phyloP scores from a whole-genome alignment of 2,888 invertebrate genomes.

The Prosapia bicincta region DNA sequence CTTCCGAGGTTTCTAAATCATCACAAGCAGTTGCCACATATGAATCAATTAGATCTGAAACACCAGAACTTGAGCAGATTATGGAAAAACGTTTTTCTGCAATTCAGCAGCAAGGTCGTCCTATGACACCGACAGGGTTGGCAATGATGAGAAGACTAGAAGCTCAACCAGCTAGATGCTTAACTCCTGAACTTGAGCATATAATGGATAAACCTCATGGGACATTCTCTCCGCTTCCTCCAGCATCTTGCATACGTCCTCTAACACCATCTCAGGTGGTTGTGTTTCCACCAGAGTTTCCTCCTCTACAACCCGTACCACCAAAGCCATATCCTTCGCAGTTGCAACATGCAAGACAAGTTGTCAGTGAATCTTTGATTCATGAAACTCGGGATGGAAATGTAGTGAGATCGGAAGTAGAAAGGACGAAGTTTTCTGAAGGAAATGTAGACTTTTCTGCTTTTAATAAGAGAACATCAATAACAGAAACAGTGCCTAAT shows the following conservation, averaged over 20 bases:
- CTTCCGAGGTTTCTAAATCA: conserved; percentile 6
- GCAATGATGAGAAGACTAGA: not conserved
- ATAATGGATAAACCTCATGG: conserved; percentile 35
- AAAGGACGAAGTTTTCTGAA: not conserved
- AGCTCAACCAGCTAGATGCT: conserved; percentile 19
- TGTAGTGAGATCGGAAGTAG: not conserved
- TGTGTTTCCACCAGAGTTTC: conserved; percentile 39
- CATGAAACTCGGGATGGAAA: conserved; percentile 24
- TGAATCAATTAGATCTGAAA: conserved; percentile 12
- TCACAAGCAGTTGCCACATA: conserved; percentile 12
- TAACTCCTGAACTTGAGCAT: conserved; percentile 33
- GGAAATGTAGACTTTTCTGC: not conserved
- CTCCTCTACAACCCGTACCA: conserved; percentile 28
- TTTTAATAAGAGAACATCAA: not conserved
- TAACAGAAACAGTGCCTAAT: not conserved
- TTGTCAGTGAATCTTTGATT: conserved; percentile 34
- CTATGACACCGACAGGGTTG: not conserved
- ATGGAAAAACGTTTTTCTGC: conserved; percentile 8
- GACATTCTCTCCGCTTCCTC: conserved; percentile 36
- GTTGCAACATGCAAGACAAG: conserved; percentile 22
- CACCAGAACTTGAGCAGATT: conserved; percentile 17
- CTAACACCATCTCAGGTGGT: conserved; percentile 37
- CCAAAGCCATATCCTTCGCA: conserved; percentile 34
- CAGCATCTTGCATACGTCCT: conserved; percentile 35
- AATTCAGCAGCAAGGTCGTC: not conserved